Evolutionary conservation across 92 coral and sea anemone species (phyloP).

Genomic region (Parazoanthus swiftii): DNA sequence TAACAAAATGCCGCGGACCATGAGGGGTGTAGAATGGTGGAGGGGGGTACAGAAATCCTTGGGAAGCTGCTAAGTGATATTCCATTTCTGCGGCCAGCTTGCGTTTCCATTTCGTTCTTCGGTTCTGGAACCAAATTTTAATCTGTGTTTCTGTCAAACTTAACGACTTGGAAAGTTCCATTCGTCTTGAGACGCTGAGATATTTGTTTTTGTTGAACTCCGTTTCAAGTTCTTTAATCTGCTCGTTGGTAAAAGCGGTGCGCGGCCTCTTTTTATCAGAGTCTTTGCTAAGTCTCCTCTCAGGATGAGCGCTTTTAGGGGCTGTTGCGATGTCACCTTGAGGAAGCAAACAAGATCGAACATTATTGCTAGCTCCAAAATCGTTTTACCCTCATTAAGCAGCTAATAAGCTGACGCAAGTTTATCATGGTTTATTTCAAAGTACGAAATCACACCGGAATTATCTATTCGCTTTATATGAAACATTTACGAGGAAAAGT

Average conservation of each 20-base stretch:
- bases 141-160: constrained; percentile 93
- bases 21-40: constrained; percentile 40
- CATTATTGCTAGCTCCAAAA: not conserved
- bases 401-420: constrained; percentile 13
- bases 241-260: constrained; percentile 95
- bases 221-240: constrained; percentile 88
- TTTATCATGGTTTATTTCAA: not conserved
- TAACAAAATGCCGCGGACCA: constrained; percentile 42
- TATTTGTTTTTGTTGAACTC: constrained; percentile 94
- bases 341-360: constrained; percentile 9
- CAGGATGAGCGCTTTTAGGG: constrained; percentile 10
- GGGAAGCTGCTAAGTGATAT: constrained; percentile 54
- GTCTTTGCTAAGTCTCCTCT: constrained; percentile 37
- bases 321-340: constrained; percentile 20
- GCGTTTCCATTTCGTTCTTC: constrained; percentile 98
- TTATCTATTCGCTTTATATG: not conserved
- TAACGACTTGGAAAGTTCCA: constrained; percentile 90
- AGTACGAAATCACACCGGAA: not conserved
- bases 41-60: constrained; percentile 34
- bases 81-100: constrained; percentile 96
- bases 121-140: constrained; percentile 98
- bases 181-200: constrained; percentile 90
- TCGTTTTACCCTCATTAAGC: constrained; percentile 20
- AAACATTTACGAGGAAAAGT: not conserved
- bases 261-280: constrained; percentile 79